Evolutionary conservation across 2,113 vertebrate genomes (phyloP).

Genomic region (Mesembrinibis cayennensis): DNA sequence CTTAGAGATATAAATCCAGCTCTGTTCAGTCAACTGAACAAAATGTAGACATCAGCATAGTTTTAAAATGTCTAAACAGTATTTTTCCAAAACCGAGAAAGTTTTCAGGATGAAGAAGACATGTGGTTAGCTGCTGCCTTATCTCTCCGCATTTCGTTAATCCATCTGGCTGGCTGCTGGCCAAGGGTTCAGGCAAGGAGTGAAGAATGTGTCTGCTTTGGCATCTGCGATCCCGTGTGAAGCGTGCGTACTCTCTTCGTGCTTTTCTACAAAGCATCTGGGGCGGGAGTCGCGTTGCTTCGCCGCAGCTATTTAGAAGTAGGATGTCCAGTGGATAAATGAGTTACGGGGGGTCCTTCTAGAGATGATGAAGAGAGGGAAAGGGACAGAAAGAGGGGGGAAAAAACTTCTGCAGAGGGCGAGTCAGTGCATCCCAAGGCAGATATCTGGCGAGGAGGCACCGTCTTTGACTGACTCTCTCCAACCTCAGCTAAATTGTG

Average conservation of each 20-base stretch:
- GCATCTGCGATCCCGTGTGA: background rate
- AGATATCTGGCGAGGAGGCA: background rate
- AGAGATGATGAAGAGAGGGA: background rate
- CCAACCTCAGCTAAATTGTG: background rate
- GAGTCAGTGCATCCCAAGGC: background rate
- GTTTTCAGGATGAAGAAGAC: background rate
- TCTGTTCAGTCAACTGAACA: background rate
- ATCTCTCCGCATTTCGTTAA: background rate
- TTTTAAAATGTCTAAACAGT: background rate
- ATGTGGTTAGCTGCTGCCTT: background rate
- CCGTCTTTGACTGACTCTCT: background rate
- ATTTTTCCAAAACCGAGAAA: background rate
- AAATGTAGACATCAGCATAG: background rate
- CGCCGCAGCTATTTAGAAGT: background rate
- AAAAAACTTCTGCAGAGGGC: background rate
- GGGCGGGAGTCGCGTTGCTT: background rate
- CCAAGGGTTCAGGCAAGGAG: background rate
- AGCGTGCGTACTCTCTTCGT: background rate
- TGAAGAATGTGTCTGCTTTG: background rate
- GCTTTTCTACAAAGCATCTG: background rate
- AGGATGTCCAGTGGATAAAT: background rate
- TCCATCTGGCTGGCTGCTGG: slow-evolving; percentile 4
- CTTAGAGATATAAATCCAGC: background rate
- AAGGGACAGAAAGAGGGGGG: background rate
- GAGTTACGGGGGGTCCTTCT: background rate